These are phyloP conservation scores for Tiphia femorata DNA, from an alignment of 2,888 invertebrate genomes.

Conservation along the genomic window DNA sequence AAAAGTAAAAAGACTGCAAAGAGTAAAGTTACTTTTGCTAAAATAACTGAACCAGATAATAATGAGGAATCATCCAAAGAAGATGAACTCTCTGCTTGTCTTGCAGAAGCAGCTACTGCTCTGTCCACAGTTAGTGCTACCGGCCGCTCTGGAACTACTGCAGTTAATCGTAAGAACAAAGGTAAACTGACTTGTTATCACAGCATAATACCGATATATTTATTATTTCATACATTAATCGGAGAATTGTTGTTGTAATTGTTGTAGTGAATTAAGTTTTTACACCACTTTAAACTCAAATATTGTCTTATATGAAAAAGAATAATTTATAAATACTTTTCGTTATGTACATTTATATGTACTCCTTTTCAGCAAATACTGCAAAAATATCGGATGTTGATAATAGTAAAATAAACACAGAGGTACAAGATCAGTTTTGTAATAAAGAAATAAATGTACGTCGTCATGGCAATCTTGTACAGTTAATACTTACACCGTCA, in stretches of 20 bases:
- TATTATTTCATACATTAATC: conserved; percentile 26
- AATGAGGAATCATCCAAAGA: conserved; percentile 49
- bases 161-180: conserved; percentile 51
- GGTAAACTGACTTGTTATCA: conserved; percentile 35
- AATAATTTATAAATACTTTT: not conserved
- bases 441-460: conserved; percentile 73
- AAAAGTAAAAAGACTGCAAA: conserved; percentile 56
- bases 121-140: conserved; percentile 54
- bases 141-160: conserved; percentile 40
- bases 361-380: conserved; percentile 45
- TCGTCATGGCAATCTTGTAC: conserved; percentile 74
- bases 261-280: no score
- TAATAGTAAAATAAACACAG: conserved; percentile 51
- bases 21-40: conserved; percentile 52
- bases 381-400: conserved; percentile 37
- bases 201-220: conserved; percentile 1
- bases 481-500: conserved; percentile 74
- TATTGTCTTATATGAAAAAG: not conserved
- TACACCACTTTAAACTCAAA: not conserved
- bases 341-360: no score
- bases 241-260: conserved; percentile 11
- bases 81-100: conserved; percentile 63
- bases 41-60: conserved; percentile 37
- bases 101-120: conserved; percentile 65
- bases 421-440: conserved; percentile 54